phyloP scores from a whole-genome alignment of 2,888 invertebrate genomes.

The Micropterix aruncella region DNA sequence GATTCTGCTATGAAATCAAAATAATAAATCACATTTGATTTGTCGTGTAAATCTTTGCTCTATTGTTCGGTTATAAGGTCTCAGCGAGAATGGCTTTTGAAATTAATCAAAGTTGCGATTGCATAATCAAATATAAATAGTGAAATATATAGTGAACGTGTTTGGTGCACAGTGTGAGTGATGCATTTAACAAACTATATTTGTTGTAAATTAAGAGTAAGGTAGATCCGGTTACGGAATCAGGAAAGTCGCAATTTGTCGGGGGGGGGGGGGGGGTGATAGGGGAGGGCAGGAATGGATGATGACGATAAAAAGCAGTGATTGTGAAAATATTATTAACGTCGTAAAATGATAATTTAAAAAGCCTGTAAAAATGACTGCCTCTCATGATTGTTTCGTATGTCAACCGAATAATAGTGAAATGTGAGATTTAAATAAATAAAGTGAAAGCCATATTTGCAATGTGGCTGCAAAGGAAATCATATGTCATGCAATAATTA shows the following conservation, averaged over 20 bases:
- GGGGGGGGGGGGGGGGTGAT: constrained; percentile 16
- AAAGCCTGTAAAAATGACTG: no score
- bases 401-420: no score
- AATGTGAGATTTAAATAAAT: no score
- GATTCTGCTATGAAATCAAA: no score
- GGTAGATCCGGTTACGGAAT: constrained; percentile 36
- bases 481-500: no score
- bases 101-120: background rate
- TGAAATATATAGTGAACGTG: constrained; percentile 9
- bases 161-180: constrained; percentile 35
- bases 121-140: background rate
- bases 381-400: no score
- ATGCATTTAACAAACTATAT: constrained; percentile 39
- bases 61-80: background rate
- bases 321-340: background rate
- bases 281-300: background rate
- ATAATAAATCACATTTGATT: background rate
- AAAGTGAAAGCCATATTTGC: no score
- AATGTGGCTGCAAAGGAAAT: no score
- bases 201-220: constrained; percentile 26
- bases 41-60: background rate
- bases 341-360: no score
- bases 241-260: constrained; percentile 32
- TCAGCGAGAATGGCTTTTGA: background rate
- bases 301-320: background rate